Conservation (phyloP, 2,797 vertebrate species). For the Sebastes reedi region DNA sequence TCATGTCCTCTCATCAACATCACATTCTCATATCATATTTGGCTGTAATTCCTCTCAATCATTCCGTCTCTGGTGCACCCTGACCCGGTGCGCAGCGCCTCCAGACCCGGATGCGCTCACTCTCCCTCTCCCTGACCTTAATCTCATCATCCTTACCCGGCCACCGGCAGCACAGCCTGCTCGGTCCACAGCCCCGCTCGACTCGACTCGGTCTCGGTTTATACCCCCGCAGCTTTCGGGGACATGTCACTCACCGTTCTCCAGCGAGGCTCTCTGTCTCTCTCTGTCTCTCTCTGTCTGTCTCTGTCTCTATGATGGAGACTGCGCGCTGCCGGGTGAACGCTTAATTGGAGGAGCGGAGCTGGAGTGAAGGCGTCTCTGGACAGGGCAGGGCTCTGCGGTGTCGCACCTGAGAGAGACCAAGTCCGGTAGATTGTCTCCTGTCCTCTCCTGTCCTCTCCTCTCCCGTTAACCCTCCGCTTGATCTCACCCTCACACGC, state of each 20-base stretch:
- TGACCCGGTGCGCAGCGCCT: slow-evolving; percentile 28
- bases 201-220: neutral
- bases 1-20: neutral
- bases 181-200: neutral
- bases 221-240: neutral
- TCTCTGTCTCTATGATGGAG: neutral
- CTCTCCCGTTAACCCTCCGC: neutral
- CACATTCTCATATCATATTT: neutral
- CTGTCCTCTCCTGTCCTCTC: neutral
- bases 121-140: slow-evolving; percentile 2
- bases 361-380: slow-evolving; percentile 14
- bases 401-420: slow-evolving; percentile 35
- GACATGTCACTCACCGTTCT: neutral
- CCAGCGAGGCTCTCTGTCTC: neutral
- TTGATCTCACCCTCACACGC: neutral
- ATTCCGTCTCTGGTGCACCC: neutral
- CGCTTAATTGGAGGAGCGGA: slow-evolving; percentile 25
- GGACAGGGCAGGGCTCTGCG: slow-evolving; percentile 13
- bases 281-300: neutral
- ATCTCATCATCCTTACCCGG: neutral
- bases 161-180: neutral
- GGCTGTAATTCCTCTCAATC: neutral
- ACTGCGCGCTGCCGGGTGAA: neutral
- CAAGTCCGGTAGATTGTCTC: no score
- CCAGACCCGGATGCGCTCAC: neutral